These are phyloP conservation scores for Leptinotarsa lineolata DNA, from an alignment of 1,140 invertebrate species.

Conservation along the genomic window DNA sequence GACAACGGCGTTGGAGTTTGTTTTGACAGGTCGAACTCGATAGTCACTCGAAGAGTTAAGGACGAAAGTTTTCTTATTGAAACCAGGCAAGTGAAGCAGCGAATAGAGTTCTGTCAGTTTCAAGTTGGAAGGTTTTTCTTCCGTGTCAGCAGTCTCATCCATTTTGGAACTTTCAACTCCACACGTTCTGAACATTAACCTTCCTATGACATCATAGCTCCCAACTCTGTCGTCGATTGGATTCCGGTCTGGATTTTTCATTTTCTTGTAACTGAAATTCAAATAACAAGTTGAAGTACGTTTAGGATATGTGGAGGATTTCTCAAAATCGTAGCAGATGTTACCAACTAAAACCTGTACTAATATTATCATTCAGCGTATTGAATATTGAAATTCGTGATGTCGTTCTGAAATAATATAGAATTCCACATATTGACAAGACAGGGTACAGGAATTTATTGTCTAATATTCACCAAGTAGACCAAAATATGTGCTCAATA, in stretches of 20 bases:
- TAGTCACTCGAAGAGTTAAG: not conserved
- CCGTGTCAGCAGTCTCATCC: too few species aligned
- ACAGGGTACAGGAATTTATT: too few species aligned
- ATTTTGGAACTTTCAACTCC: not conserved
- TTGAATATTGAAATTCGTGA: too few species aligned
- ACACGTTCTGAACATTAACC: conserved; percentile 33
- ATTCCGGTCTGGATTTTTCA: conserved; percentile 10
- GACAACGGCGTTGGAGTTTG: not conserved
- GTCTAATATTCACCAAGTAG: too few species aligned
- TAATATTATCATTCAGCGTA: too few species aligned
- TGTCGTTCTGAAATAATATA: too few species aligned
- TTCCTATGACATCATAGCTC: conserved; percentile 33
- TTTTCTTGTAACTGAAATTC: conserved; percentile 25
- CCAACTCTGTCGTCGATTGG: conserved; percentile 27
- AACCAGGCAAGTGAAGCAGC: not conserved
- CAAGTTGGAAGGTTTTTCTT: not conserved
- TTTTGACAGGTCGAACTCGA: not conserved
- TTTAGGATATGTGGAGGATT: too few species aligned
- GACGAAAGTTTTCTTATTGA: not conserved
- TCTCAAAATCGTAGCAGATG: too few species aligned
- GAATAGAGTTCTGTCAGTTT: not conserved
- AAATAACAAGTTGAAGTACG: not conserved
- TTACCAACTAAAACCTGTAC: too few species aligned
- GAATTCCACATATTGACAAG: too few species aligned
- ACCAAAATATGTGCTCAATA: too few species aligned